Percentiles rank a stretch among this genome's conserved stretches.
phyloP scores from a whole-genome alignment of 1,140 invertebrate species.

The Pseudoatta argentina region DNA sequence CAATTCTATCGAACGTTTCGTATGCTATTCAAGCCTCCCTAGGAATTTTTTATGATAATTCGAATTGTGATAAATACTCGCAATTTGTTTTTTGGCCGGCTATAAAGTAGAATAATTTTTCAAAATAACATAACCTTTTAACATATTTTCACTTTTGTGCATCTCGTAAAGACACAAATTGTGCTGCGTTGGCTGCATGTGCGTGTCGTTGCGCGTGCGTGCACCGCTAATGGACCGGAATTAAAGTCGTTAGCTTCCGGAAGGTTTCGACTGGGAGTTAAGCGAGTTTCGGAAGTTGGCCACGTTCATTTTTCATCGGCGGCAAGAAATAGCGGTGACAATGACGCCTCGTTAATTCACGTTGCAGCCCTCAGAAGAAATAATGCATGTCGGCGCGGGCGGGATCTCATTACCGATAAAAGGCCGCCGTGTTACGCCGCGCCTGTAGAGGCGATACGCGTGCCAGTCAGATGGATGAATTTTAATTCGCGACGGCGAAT shows the following conservation, averaged over 20 bases:
- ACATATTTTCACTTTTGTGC: not conserved
- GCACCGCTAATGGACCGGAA: constrained; percentile 68
- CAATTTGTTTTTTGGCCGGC: not conserved
- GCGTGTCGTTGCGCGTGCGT: constrained; percentile 30
- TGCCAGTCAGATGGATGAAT: constrained; percentile 57
- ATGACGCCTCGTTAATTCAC: constrained; percentile 74
- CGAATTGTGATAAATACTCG: not conserved
- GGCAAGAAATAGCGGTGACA: constrained; percentile 61
- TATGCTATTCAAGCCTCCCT: not conserved
- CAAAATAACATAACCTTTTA: not conserved
- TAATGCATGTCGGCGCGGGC: constrained; percentile 65
- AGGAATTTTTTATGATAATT: not conserved
- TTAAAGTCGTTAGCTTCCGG: constrained; percentile 73
- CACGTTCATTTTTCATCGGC: constrained; percentile 73
- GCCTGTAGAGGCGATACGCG: constrained; percentile 54
- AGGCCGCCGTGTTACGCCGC: constrained; percentile 59
- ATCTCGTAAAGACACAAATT: no score
- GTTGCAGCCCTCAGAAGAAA: constrained; percentile 52
- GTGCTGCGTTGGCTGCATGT: not conserved
- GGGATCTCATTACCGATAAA: constrained; percentile 73
- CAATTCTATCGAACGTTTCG: not conserved
- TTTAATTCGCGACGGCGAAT: constrained; percentile 64
- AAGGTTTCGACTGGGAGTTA: constrained; percentile 61
- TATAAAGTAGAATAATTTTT: not conserved
- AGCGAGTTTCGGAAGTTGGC: constrained; percentile 47